phyloP scores from a whole-genome alignment of 2,797 vertebrate species.

The Pristis pectinata region DNA sequence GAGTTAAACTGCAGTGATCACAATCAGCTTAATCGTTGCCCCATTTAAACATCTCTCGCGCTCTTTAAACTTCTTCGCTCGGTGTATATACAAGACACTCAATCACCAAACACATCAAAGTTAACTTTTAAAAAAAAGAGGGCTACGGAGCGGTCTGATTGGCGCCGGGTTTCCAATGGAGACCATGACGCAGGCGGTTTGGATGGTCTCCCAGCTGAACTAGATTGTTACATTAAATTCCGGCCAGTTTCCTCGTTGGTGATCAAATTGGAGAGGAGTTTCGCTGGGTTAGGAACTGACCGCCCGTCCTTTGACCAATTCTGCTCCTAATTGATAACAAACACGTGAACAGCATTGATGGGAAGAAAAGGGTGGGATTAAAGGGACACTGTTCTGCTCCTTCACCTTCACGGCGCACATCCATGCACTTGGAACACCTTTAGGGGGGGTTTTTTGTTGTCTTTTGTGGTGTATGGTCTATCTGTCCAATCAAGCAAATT shows the following conservation, averaged over 20 bases:
- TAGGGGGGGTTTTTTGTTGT: neutral
- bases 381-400: neutral
- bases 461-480: neutral
- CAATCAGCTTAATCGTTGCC: neutral
- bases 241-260: neutral
- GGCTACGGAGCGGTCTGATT: slow-evolving; percentile 41
- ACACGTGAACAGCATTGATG: slow-evolving; percentile 17
- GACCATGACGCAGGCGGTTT: slow-evolving; percentile 50
- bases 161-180: slow-evolving; percentile 47
- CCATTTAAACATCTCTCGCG: neutral
- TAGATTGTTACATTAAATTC: slow-evolving; percentile 46
- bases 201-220: slow-evolving; percentile 63
- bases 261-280: neutral
- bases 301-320: neutral
- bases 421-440: slow-evolving; percentile 3
- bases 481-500: no score
- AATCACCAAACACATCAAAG: neutral
- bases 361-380: neutral
- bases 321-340: neutral
- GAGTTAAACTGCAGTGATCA: neutral
- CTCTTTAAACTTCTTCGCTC: neutral
- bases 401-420: neutral
- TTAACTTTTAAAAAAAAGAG: neutral
- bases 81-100: neutral
- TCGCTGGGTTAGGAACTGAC: neutral